Evolutionary conservation across 2,113 vertebrate genomes (phyloP), one percentile per base, ranked within the genome.

Genomic region (Philantomba maxwellii): DNA sequence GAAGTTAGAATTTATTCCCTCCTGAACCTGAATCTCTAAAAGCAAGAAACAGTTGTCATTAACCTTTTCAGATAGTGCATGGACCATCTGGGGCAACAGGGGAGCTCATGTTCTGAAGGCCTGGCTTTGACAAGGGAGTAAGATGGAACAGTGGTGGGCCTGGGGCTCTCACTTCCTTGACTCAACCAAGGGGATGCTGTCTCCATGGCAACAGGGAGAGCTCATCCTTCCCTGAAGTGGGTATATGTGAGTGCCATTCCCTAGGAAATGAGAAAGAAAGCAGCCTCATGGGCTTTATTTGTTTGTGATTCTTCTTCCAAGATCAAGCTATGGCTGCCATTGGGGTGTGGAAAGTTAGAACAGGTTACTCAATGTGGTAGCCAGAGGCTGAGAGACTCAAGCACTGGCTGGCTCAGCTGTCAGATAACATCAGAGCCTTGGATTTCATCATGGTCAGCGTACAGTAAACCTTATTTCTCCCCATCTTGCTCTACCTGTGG

Each of bases 261-360:
- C n/a, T 2, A 0, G 73, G 87, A 95, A 49, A 66, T 7, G n/a
- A 17, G 64, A 47, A 94, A 43, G 49, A 88, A 96, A 96, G 55
- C 62, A 53, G n/a, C 49, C 36, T 92, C 4, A 2, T 84, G 39
- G 80, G 47, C 43, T 80, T 81, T 83, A 36, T 96, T 85, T 70
- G 26, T 89, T 86, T 89, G 45, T 66, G 83, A 60, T 43, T 86
- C 53, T 55, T 70, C 77, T 49, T 8, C 51, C 75, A 51, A 49
- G 51, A 51, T 85, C 47, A 93, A 91, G 78, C 55, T 36, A 23
- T 47, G 33, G 49, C 91, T 90, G 33, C 77, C 88, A 30, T 19
- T 89, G 81, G 84, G 45, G 36, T 85, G 55, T n/a, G 26, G 95
- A 92, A 97, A 96, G 60, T 92, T 80, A 89, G 80, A 96, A 85